Conservation (phyloP, 2,888 invertebrate genomes). For the Chloroclysta siterata region DNA sequence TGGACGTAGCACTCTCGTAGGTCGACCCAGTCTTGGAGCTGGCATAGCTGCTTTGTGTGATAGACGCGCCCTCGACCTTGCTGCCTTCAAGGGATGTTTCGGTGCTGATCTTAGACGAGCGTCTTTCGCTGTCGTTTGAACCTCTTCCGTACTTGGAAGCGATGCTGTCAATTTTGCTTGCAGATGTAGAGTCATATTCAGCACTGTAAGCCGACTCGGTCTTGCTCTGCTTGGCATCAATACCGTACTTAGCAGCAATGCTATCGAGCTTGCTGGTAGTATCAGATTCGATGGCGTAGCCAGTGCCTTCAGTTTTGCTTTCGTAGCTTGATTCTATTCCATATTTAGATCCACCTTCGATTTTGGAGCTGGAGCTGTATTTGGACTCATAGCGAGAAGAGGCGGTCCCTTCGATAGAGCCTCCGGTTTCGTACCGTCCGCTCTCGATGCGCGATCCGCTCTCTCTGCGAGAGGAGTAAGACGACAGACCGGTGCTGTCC, state of each 20-base stretch:
- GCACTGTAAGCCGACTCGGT: conserved; percentile 50
- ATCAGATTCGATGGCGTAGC: conserved; percentile 51
- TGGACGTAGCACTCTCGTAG: conserved; percentile 67
- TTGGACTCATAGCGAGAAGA: conserved; percentile 72
- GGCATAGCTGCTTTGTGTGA: conserved; percentile 62
- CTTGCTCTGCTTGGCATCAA: conserved; percentile 65
- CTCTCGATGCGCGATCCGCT: conserved; percentile 70
- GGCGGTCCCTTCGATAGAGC: conserved; percentile 64
- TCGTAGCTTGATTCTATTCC: conserved; percentile 57
- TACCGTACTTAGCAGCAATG: conserved; percentile 68
- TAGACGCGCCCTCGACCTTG: conserved; percentile 61
- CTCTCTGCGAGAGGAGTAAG: conserved; percentile 70
- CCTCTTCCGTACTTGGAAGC: conserved; percentile 53
- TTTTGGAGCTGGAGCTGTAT: conserved; percentile 59
- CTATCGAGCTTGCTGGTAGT: conserved; percentile 62
- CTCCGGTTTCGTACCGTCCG: conserved; percentile 61
- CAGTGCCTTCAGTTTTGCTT: conserved; percentile 49
- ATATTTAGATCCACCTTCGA: conserved; percentile 56
- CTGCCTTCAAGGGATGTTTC: conserved; percentile 59
- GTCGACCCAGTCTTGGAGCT: conserved; percentile 63
- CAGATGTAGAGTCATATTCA: conserved; percentile 41
- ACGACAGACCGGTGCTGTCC: conserved; percentile 62
- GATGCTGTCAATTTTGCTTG: conserved; percentile 55
- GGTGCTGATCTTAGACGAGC: conserved; percentile 54
- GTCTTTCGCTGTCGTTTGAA: conserved; percentile 44